phyloP scores from a whole-genome alignment of 2,888 invertebrate genomes.

The Drosophila demipolita region DNA sequence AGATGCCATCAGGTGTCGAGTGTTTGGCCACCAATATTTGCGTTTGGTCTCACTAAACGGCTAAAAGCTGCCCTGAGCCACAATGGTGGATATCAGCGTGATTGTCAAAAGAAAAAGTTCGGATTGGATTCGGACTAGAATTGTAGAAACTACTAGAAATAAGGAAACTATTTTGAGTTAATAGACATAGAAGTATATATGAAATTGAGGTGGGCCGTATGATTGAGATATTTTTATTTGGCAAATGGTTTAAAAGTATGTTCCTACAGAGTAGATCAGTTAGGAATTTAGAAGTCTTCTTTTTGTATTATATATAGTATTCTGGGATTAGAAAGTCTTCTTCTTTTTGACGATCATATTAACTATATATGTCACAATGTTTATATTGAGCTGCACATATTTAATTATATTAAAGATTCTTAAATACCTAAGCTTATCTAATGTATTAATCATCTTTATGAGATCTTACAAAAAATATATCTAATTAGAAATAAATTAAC shows the following conservation, averaged over 20 bases:
- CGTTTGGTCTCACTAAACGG: slow-evolving; percentile 68
- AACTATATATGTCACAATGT: background rate
- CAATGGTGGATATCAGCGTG: slow-evolving; percentile 19
- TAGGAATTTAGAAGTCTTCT: background rate
- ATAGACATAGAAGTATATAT: background rate
- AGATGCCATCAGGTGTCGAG: slow-evolving; percentile 82
- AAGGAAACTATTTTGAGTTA: background rate
- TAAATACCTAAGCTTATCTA: background rate
- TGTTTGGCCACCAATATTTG: slow-evolving; percentile 84
- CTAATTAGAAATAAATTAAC: no score
- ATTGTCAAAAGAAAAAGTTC: slow-evolving; percentile 53
- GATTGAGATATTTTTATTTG: background rate
- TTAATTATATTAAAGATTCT: background rate
- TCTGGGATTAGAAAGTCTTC: background rate
- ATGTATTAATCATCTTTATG: background rate
- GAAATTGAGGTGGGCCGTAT: background rate
- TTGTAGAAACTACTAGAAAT: background rate
- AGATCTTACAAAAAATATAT: background rate
- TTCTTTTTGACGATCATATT: background rate
- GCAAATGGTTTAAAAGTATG: background rate
- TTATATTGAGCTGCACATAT: background rate
- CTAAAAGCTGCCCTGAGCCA: slow-evolving; percentile 36
- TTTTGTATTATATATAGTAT: background rate
- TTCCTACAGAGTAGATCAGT: background rate
- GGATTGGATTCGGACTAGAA: slow-evolving; percentile 18